phyloP scores from a whole-genome alignment of 2,888 invertebrate species.

The Netelia inedita region DNA sequence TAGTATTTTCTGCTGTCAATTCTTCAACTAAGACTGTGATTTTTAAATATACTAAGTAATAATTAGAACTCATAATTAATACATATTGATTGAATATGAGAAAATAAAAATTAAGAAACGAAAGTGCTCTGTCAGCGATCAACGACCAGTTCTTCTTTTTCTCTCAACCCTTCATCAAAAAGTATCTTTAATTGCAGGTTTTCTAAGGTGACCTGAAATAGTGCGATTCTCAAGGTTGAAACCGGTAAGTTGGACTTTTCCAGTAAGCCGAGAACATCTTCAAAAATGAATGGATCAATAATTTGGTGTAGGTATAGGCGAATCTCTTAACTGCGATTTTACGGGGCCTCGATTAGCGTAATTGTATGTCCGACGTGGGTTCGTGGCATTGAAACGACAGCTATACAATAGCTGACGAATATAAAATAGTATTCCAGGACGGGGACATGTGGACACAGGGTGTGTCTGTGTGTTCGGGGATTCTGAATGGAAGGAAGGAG shows the following conservation, averaged over 20 bases:
- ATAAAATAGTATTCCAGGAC: no score
- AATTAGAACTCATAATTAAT: constrained; percentile 83
- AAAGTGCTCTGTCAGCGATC: constrained; percentile 21
- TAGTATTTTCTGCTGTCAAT: constrained; percentile 85
- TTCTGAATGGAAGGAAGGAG: neutral
- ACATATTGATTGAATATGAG: constrained; percentile 82
- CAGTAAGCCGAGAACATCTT: no score
- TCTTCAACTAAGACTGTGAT: constrained; percentile 85
- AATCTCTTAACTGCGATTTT: no score
- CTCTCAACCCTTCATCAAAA: neutral
- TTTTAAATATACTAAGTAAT: constrained; percentile 84
- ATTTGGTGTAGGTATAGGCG: no score
- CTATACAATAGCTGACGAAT: no score
- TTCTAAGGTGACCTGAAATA: no score
- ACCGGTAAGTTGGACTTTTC: no score
- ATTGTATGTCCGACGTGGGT: no score
- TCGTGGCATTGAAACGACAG: no score
- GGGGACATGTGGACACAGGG: neutral
- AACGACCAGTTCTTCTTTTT: neutral
- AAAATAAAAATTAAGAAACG: constrained; percentile 77
- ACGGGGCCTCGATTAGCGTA: no score
- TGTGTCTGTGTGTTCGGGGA: neutral
- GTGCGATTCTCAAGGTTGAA: no score
- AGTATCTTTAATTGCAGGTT: neutral
- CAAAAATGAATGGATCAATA: no score